Evolutionary conservation across 2,113 vertebrate species (phyloP).

Genomic region (Spea multiplicata): DNA sequence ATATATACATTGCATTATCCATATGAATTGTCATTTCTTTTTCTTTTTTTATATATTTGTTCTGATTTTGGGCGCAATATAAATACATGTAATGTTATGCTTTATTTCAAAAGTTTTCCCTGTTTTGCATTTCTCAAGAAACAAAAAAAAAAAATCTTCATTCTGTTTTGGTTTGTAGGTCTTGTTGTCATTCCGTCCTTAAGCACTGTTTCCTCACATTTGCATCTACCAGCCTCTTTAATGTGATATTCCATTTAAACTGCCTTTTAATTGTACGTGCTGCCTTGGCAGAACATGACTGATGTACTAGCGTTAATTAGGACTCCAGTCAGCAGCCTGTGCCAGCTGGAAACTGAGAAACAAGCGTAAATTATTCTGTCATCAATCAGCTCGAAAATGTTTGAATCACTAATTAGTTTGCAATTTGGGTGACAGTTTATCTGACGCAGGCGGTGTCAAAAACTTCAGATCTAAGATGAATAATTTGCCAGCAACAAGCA

Average conservation of each 20-base stretch:
- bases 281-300: constrained; percentile 94
- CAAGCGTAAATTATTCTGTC: constrained; percentile 98
- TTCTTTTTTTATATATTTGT: no score
- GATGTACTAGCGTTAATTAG: constrained; percentile 96
- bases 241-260: constrained; percentile 94
- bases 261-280: constrained; percentile 92
- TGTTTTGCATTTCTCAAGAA: constrained; percentile 51
- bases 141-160: constrained; percentile 41
- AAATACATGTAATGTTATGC: no score
- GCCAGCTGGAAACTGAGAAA: constrained; percentile 98
- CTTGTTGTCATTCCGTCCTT: constrained; percentile 82
- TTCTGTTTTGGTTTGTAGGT: constrained; percentile 79
- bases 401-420: constrained; percentile 98
- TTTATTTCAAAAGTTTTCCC: neutral
- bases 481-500: constrained; percentile 83
- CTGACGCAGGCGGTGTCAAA: constrained; percentile 81
- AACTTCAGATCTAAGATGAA: constrained; percentile 83
- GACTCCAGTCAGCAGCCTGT: constrained; percentile 85
- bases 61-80: no score
- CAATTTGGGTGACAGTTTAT: constrained; percentile 97
- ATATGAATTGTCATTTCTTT: no score
- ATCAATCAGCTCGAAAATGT: constrained; percentile 96
- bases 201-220: constrained; percentile 80
- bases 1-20: no score
- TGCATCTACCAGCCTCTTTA: constrained; percentile 84